Percentiles rank a stretch among this genome's conserved stretches.
Conservation (phyloP, 2,888 invertebrate species). For the Drosophila acutilabella region DNA sequence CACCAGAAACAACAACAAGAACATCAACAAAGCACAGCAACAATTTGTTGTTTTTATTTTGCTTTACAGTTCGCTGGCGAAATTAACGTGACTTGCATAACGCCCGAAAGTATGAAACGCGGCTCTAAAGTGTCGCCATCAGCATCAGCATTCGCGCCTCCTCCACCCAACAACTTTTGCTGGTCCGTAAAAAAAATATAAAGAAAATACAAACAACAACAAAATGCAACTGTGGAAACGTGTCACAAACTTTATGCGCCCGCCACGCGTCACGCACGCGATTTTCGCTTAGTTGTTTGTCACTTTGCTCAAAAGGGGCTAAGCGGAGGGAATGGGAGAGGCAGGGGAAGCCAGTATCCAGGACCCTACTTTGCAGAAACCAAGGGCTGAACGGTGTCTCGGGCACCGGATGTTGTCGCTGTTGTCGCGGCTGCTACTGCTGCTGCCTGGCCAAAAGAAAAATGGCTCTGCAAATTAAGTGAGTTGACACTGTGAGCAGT, state of each 20-base stretch:
- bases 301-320: slow-evolving; percentile 53
- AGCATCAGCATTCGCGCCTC: slow-evolving; percentile 34
- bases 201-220: slow-evolving; percentile 38
- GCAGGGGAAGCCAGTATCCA: neutral
- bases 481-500: slow-evolving; percentile 58
- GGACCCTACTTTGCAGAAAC: slow-evolving; percentile 1
- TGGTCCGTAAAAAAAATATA: slow-evolving; percentile 32
- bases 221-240: slow-evolving; percentile 76
- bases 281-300: slow-evolving; percentile 79
- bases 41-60: slow-evolving; percentile 37
- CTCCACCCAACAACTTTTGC: slow-evolving; percentile 43
- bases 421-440: slow-evolving; percentile 18
- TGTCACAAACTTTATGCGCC: slow-evolving; percentile 76
- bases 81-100: slow-evolving; percentile 79
- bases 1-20: slow-evolving; percentile 22
- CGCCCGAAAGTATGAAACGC: slow-evolving; percentile 75
- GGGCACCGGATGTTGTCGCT: slow-evolving; percentile 43
- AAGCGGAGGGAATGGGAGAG: neutral
- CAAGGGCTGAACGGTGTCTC: slow-evolving; percentile 7
- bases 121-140: slow-evolving; percentile 74
- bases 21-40: slow-evolving; percentile 3
- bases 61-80: slow-evolving; percentile 71
- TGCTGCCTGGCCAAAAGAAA: slow-evolving; percentile 62
- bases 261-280: slow-evolving; percentile 80
- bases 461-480: slow-evolving; percentile 71